Percentiles rank a stretch among this genome's conserved stretches.
Evolutionary conservation across 2,797 vertebrate genomes (phyloP).

Genomic region (Hippopotamyrus pictus): DNA sequence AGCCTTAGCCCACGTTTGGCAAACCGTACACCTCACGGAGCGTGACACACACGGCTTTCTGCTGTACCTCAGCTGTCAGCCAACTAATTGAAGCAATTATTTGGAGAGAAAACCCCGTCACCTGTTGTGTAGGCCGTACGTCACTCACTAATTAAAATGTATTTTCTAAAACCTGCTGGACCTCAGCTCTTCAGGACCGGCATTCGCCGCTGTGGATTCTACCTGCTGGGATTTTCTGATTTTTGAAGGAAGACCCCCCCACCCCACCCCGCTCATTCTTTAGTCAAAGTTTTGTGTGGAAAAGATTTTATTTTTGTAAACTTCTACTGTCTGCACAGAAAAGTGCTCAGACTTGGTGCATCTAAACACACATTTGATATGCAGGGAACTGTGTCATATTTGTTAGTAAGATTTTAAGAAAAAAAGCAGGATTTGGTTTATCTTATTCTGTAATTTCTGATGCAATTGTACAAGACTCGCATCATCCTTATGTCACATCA

Average conservation of each 20-base stretch:
- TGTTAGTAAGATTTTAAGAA: not conserved
- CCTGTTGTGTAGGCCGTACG: not conserved
- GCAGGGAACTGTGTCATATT: not conserved
- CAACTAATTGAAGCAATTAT: not conserved
- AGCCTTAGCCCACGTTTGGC: not conserved
- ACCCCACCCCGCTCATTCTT: not conserved
- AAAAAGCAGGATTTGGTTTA: not conserved
- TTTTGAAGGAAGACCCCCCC: not conserved
- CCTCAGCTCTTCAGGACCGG: not conserved
- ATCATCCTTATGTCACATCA: not conserved
- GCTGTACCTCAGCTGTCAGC: slow-evolving; percentile 4
- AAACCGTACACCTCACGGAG: not conserved
- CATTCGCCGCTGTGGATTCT: not conserved
- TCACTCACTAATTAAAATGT: not conserved
- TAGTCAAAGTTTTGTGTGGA: not conserved
- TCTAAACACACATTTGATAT: not conserved
- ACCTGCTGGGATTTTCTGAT: not conserved
- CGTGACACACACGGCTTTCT: not conserved
- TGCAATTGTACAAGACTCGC: not conserved
- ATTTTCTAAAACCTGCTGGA: not conserved
- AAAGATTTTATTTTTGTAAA: not conserved
- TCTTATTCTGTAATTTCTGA: not conserved
- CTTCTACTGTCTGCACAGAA: not conserved
- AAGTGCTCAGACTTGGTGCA: not conserved
- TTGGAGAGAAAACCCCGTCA: not conserved